A percentile compares a stretch with the other conserved stretches of the same genome.
These are phyloP conservation scores for Acronicta aceris DNA, from an alignment of 2,888 invertebrate species.

Conservation along the genomic window DNA sequence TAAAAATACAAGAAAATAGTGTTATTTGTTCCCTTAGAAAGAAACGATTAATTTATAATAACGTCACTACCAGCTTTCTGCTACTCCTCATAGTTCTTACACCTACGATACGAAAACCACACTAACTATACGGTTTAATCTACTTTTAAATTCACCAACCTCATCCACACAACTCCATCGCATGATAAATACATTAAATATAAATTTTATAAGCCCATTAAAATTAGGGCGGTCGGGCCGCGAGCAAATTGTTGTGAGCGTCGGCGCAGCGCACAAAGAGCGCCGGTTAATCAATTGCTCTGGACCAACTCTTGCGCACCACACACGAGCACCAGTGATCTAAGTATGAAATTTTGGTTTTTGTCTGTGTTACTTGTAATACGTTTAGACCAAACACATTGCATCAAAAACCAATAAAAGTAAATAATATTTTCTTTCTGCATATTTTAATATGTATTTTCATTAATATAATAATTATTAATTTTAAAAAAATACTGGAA, in stretches of 20 bases:
- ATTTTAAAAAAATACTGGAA: too few species aligned
- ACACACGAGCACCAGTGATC: slow-evolving; percentile 19
- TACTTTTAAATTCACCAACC: not conserved
- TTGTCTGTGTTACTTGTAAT: not conserved
- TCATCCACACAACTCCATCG: slow-evolving; percentile 70
- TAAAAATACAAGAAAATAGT: too few species aligned
- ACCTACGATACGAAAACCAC: not conserved
- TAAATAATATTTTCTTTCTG: too few species aligned
- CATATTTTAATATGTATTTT: too few species aligned
- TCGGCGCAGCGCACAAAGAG: slow-evolving; percentile 83
- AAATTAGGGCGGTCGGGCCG: slow-evolving; percentile 88
- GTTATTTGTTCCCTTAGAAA: too few species aligned
- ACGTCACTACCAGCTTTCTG: not conserved
- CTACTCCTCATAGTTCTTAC: not conserved
- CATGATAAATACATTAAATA: slow-evolving; percentile 88
- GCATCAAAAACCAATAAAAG: not conserved
- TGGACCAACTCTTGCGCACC: slow-evolving; percentile 63
- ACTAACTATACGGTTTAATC: not conserved
- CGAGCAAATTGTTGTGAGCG: slow-evolving; percentile 87
- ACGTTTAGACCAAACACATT: not conserved
- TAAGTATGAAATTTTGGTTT: slow-evolving; percentile 28
- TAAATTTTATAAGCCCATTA: slow-evolving; percentile 89
- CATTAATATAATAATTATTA: too few species aligned
- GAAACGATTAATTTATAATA: too few species aligned
- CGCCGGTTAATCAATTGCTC: slow-evolving; percentile 87